These are phyloP conservation scores for Cantharis lateralis DNA, from an alignment of 2,888 invertebrate species.

Conservation along the genomic window DNA sequence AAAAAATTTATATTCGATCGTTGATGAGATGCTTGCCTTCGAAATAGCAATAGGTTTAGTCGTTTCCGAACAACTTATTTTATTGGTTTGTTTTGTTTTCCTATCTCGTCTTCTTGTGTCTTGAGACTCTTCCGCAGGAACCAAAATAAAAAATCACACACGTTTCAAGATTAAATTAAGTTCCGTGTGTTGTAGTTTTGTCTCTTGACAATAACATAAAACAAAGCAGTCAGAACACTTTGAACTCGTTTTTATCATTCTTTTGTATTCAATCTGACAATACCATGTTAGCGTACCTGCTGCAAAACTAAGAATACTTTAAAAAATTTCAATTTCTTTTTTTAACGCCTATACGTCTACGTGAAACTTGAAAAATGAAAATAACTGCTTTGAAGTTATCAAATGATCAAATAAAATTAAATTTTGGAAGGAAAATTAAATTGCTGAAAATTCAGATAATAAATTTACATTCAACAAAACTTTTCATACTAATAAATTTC, in stretches of 20 bases:
- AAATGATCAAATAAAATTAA: background rate
- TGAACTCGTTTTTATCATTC: slow-evolving; percentile 20
- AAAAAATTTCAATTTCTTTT: background rate
- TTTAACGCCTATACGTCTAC: background rate
- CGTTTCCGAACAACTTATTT: slow-evolving; percentile 32
- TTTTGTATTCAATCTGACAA: background rate
- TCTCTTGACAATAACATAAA: slow-evolving; percentile 37
- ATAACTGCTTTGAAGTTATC: background rate
- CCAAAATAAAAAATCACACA: slow-evolving; percentile 34
- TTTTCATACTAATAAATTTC: background rate
- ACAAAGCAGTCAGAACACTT: slow-evolving; percentile 34
- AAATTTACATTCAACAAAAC: background rate
- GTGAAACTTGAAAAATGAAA: background rate
- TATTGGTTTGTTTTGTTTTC: slow-evolving; percentile 37
- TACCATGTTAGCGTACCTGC: background rate
- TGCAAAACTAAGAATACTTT: background rate
- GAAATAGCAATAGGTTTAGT: slow-evolving; percentile 14
- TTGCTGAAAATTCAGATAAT: background rate
- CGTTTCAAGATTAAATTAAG: slow-evolving; percentile 37
- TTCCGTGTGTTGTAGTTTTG: slow-evolving; percentile 31
- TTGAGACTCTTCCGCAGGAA: slow-evolving; percentile 11
- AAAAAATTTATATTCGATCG: slow-evolving; percentile 1
- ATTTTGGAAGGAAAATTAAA: background rate
- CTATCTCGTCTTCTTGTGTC: slow-evolving; percentile 20
- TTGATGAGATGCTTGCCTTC: slow-evolving; percentile 18